Evolutionary conservation across 2,888 invertebrate species (phyloP).

Genomic region (Hemicrepidius hirtus): DNA sequence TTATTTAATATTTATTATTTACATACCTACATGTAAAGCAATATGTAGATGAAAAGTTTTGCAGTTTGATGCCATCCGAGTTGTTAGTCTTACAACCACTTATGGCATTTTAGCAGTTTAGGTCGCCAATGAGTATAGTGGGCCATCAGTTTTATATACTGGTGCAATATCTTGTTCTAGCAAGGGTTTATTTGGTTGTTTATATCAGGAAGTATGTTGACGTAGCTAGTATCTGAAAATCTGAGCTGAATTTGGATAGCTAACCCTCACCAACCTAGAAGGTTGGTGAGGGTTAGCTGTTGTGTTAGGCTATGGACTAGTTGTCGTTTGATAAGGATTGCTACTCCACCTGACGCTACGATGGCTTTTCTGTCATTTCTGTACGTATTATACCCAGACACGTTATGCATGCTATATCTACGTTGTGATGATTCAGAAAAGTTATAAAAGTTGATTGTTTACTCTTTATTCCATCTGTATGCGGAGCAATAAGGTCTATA

Average conservation of each 20-base stretch:
- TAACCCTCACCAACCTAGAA: no score
- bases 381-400: no score
- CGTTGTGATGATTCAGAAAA: no score
- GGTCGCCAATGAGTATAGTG: background rate
- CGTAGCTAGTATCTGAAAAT: background rate
- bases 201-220: background rate
- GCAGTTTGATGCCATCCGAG: background rate
- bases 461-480: no score
- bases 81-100: background rate
- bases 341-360: background rate
- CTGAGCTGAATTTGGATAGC: background rate
- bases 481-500: background rate
- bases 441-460: no score
- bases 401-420: no score
- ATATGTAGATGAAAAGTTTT: no score
- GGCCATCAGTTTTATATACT: background rate
- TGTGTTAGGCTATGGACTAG: no score
- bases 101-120: background rate
- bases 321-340: background rate
- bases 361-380: no score
- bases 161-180: background rate
- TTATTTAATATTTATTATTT: no score
- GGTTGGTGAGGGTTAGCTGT: no score
- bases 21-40: no score
- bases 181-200: background rate